A percentile compares a stretch with the other conserved stretches of the same genome.
Evolutionary conservation across 2,113 vertebrate genomes (phyloP).

Genomic region (Archocentrus centrarchus): DNA sequence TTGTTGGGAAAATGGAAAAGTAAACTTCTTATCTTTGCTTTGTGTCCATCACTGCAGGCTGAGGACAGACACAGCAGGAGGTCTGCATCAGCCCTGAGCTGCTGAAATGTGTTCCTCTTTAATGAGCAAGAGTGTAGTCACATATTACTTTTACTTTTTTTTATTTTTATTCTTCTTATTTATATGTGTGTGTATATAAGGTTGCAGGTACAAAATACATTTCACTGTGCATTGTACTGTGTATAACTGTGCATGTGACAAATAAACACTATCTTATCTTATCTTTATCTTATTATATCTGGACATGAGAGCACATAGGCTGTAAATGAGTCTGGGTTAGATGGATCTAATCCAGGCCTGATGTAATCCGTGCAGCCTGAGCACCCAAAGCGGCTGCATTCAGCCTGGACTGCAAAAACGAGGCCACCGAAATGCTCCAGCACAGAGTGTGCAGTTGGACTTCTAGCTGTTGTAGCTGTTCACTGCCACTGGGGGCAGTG

Average conservation of each 20-base stretch:
- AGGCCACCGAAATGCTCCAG: too few relatives aligned
- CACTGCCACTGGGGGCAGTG: too few relatives aligned
- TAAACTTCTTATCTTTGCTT: background rate
- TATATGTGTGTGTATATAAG: too few relatives aligned
- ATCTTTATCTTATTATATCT: background rate
- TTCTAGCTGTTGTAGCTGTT: too few relatives aligned
- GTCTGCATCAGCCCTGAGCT: background rate
- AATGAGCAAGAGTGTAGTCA: background rate
- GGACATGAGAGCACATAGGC: background rate
- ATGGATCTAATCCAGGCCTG: background rate
- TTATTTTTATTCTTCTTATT: too few relatives aligned
- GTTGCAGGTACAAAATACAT: too few relatives aligned
- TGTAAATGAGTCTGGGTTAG: background rate
- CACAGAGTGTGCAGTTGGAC: too few relatives aligned
- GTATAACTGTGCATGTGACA: too few relatives aligned
- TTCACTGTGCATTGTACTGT: too few relatives aligned
- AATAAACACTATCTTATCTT: too few relatives aligned
- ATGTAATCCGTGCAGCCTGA: background rate
- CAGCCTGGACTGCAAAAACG: too few relatives aligned
- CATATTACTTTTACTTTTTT: too few relatives aligned
- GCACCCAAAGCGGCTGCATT: background rate
- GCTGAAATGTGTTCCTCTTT: background rate
- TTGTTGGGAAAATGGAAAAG: background rate
- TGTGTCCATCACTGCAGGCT: background rate
- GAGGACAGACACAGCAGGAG: slow-evolving; percentile 1